phyloP scores from a whole-genome alignment of 1,140 invertebrate genomes.

The Sweltsa coloradensis region DNA sequence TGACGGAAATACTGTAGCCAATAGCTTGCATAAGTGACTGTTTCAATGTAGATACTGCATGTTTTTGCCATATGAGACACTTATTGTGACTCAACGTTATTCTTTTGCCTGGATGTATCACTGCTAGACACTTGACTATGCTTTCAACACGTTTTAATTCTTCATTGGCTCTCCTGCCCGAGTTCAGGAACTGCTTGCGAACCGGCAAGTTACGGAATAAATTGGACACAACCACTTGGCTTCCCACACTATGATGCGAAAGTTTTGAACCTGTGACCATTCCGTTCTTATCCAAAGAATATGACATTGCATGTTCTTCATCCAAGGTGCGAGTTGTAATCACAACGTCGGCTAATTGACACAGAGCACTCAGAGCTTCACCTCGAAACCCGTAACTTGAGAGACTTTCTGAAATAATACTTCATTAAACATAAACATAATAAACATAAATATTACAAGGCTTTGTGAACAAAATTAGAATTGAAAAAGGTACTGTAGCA shows the following conservation, averaged over 20 bases:
- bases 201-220: conserved; percentile 52
- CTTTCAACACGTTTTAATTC: conserved; percentile 45
- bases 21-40: conserved; percentile 33
- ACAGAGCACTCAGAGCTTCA: conserved; percentile 48
- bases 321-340: conserved; percentile 40
- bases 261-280: conserved; percentile 31
- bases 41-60: conserved; percentile 26
- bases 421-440: too few species aligned
- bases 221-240: conserved; percentile 37
- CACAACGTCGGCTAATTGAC: conserved; percentile 39
- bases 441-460: too few species aligned
- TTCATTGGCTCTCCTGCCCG: conserved; percentile 35
- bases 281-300: conserved; percentile 39
- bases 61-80: conserved; percentile 41
- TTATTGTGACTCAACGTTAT: conserved; percentile 40
- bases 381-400: conserved; percentile 52
- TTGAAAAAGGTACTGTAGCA: too few species aligned
- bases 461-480: too few species aligned
- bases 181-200: conserved; percentile 40
- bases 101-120: conserved; percentile 37
- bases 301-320: conserved; percentile 36
- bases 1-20: conserved; percentile 29
- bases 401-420: conserved; percentile 31
- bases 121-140: conserved; percentile 38
- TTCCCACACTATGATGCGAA: conserved; percentile 42